Percentiles rank a stretch among this genome's conserved stretches.
Conservation (phyloP, 2,888 invertebrate genomes). For the Lasioglossum zephyrum region DNA sequence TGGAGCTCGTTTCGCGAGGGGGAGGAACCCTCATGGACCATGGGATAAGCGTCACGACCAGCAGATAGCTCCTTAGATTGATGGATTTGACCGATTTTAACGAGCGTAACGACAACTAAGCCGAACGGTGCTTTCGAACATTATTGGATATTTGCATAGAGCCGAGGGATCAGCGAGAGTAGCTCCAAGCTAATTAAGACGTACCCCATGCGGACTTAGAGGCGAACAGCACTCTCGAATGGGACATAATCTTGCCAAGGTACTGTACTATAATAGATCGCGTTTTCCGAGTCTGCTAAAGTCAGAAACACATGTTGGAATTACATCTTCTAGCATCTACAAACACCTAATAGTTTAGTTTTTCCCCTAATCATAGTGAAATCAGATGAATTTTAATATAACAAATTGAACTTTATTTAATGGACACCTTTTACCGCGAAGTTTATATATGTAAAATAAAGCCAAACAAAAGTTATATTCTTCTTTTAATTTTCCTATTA, state of each 20-base stretch:
- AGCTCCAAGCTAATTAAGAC: conserved; percentile 39
- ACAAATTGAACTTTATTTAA: too few species aligned
- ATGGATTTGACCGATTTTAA: conserved; percentile 63
- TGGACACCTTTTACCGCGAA: too few species aligned
- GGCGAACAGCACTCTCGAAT: not conserved
- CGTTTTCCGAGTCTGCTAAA: not conserved
- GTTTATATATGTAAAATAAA: too few species aligned
- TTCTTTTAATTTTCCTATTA: too few species aligned
- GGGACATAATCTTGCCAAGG: not conserved
- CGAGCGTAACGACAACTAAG: conserved; percentile 45
- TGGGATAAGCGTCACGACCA: conserved; percentile 54
- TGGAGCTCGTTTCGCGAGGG: conserved; percentile 46
- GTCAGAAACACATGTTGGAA: not conserved
- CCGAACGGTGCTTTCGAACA: conserved; percentile 31
- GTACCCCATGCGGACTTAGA: not conserved
- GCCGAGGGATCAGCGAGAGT: not conserved
- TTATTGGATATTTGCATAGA: conserved; percentile 50
- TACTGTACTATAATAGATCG: not conserved
- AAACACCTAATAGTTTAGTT: not conserved
- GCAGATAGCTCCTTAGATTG: conserved; percentile 57
- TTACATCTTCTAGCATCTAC: not conserved
- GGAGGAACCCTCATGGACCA: conserved; percentile 32
- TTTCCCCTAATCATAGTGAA: too few species aligned
- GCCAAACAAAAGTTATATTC: too few species aligned
- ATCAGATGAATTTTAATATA: too few species aligned